phyloP scores from a whole-genome alignment of 2,888 invertebrate genomes.

The Dryobota labecula region DNA sequence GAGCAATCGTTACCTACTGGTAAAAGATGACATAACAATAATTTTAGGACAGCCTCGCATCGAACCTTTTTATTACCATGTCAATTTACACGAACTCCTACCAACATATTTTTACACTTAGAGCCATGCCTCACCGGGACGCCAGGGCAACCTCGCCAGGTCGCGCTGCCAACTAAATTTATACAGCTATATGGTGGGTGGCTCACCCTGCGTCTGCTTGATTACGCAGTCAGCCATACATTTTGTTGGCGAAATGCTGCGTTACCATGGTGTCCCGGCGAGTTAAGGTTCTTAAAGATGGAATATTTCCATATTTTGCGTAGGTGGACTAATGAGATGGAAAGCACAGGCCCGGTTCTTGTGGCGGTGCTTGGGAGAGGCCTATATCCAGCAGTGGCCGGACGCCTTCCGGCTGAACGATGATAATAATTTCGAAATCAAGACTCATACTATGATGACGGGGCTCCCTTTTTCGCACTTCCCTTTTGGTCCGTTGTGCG shows the following conservation, averaged over 20 bases:
- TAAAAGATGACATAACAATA: not conserved
- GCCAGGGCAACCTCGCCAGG: too few relatives aligned
- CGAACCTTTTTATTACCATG: not conserved
- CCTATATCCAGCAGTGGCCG: not conserved
- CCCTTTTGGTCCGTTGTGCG: too few relatives aligned
- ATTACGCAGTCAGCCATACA: too few relatives aligned
- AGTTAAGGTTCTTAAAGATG: too few relatives aligned
- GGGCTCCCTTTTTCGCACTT: too few relatives aligned
- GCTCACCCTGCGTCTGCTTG: too few relatives aligned
- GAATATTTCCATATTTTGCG: not conserved
- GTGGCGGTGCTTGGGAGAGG: not conserved
- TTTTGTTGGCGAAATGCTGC: too few relatives aligned
- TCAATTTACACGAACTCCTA: not conserved
- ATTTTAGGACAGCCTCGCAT: not conserved
- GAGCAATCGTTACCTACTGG: not conserved
- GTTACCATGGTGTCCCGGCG: too few relatives aligned
- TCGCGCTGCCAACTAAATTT: too few relatives aligned
- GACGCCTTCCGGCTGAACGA: not conserved
- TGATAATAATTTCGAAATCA: not conserved
- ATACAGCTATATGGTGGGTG: too few relatives aligned
- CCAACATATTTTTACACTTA: not conserved
- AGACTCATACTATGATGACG: constrained; percentile 62
- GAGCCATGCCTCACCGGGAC: too few relatives aligned
- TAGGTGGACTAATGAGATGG: not conserved
- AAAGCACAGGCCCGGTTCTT: not conserved